Evolutionary conservation across 2,113 vertebrate genomes (phyloP), one percentile per base, ranked within the genome.

Genomic region (Polypterus senegalus): DNA sequence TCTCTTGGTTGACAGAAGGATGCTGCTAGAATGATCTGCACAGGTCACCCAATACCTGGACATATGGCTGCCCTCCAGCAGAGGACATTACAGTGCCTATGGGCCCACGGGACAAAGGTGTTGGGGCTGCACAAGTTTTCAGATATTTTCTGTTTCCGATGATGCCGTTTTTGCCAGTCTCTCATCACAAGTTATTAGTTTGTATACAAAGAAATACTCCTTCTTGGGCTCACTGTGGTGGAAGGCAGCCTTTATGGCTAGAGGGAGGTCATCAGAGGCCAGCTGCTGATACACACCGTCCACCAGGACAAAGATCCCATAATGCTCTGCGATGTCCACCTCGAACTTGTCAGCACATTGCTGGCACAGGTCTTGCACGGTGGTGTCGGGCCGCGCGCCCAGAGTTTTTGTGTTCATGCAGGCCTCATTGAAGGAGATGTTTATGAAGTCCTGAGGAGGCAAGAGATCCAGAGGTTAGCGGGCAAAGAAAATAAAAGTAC

Each of bases 201-300:
- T 90, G 79, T 91, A 98, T 74, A 98, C 79, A 27, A 98, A 97
- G 76, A 88, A 82, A 76, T 92, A 97, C 67, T 89, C 91, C 72
- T 69, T 86, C 72, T 74, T 87, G 48, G 74, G 83, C 70, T 91
- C 86, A 0, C 73, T 82, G 45, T 85, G 87, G 64, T 90, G 83
- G 61, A 92, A 77, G 9, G 76, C 80, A 58, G 80, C 81, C 80
- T 98, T 98, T 61, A 97, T 81, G 44, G 63, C 72, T 59, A 97
- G 85, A 1, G 92, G 92, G 60, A 91, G 75, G 7, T 92, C 89
- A 4, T 89, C 74, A 0, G 88, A 78, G 2, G 77, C 80, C 59
- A 97, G 70, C 60, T 78, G 80, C 71, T 80, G 75, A 59, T 75
- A 80, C 8, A 77, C 78, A 1, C 83, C 86, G 2, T 94, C 87